Base-by-base conservation (phyloP, 2,797 vertebrate species). In the Microctenopoma lineatum region DNA sequence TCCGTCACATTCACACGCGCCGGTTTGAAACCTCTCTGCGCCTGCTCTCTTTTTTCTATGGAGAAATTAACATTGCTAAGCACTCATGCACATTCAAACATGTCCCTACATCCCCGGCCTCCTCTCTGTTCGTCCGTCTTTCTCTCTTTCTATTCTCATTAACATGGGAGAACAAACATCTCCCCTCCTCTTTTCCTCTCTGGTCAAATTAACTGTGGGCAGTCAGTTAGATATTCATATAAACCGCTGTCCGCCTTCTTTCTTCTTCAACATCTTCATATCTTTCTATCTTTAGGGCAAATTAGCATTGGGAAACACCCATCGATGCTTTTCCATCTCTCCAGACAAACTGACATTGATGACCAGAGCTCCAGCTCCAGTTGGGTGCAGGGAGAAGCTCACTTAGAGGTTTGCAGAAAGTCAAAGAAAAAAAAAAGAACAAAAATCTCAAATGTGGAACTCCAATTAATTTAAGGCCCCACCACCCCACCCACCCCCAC, bases 401-500 rank as follows among this genome's bases (percentile, higher is more conserved):
- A 26, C 59, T 77, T 77, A 61, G 63, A 77, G 71, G 68, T 83
- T 87, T 75, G 29, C 59, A 67, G 65, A 80, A 79, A 87, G 81
- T 82, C 76, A 90, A 84, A 88, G 74, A 69, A 18, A 93, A 94
- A 93, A 94, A 27, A 44, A 66, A 39, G 39, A 78, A 72, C 92
- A 95, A 96, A 96, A 96, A 94, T 89, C 94, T 96, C 95, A 97
- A 97, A 97, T 95, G 95, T 97, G 95, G 95, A 96, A 96, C 95
- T 97, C 96, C 95, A 96, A 97, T 97, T 96, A 97, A 97, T 97
- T 96, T 96, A 96, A 96, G 96, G 95, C 95, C 94, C 63, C 59
- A 64, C 34, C 54, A 42, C 26, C 44, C 6, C 82, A 45, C 52
- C 64, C 81, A 59, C 80, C 44, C 6, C 27, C 59, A 47, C 82